Conservation (phyloP, 30 jellyfish, hydroid and myxozoan species). For the Hydra vulgaris region DNA sequence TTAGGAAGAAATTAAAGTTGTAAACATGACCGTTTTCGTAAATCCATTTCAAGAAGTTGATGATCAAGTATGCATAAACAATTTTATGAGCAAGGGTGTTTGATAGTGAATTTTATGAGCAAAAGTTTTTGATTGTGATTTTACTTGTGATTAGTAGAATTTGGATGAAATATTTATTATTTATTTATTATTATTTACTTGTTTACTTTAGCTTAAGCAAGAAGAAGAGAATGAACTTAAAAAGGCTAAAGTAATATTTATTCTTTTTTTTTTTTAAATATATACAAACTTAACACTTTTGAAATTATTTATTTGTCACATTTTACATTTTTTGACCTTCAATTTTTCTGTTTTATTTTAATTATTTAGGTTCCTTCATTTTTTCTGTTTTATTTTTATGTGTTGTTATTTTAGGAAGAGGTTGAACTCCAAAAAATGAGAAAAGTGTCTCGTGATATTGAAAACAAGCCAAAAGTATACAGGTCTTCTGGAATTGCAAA, state of each 20-base stretch:
- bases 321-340: no score
- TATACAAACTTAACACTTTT: no score
- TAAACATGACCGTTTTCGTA: constrained; percentile 48
- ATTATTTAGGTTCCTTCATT: not conserved
- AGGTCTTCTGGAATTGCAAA: constrained; percentile 70
- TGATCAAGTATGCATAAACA: constrained; percentile 41
- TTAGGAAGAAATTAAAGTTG: constrained; percentile 47
- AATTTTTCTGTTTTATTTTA: not conserved
- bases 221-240: constrained; percentile 18
- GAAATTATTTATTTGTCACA: no score
- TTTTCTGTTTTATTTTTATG: not conserved
- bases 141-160: no score
- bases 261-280: no score
- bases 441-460: constrained; percentile 8
- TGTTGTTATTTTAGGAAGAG: constrained; percentile 1
- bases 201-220: constrained; percentile 12
- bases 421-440: constrained; percentile 14
- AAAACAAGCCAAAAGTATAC: constrained; percentile 36
- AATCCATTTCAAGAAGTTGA: constrained; percentile 95
- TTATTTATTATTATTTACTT: no score
- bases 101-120: no score
- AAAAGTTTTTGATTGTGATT: no score
- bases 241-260: not conserved
- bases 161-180: no score
- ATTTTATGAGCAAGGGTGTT: no score